Conservation (phyloP, 2,888 invertebrate genomes). For the Trachelus troglodyta region DNA sequence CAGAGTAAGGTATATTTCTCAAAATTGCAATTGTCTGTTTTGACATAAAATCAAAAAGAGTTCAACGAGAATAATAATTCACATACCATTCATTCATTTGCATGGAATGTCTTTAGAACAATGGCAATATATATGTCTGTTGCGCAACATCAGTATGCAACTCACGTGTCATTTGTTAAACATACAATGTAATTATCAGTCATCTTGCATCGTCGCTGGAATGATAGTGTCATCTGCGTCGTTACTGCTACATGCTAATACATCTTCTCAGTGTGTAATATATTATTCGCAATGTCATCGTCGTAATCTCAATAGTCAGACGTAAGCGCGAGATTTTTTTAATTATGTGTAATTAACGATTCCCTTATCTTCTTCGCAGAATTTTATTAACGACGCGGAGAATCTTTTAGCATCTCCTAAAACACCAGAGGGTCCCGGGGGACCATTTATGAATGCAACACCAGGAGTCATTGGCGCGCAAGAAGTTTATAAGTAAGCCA, state of each 20-base stretch:
- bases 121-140: not conserved
- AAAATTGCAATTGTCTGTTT: not conserved
- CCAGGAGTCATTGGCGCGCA: constrained; percentile 98
- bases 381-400: constrained; percentile 84
- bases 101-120: not conserved
- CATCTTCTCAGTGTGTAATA: constrained; percentile 11
- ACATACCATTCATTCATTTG: not conserved
- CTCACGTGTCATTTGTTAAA: constrained; percentile 41
- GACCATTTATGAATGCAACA: constrained; percentile 73
- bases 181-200: constrained; percentile 11
- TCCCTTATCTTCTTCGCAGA: constrained; percentile 67
- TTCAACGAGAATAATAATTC: constrained; percentile 18
- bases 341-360: not conserved
- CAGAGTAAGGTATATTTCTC: constrained; percentile 51
- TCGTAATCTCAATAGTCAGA: constrained; percentile 3
- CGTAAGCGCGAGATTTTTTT: not conserved
- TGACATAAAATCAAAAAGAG: constrained; percentile 18
- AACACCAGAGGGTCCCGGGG: constrained; percentile 73
- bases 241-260: constrained; percentile 2
- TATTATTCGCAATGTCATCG: constrained; percentile 7
- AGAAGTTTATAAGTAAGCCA: constrained; percentile 88
- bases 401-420: constrained; percentile 81
- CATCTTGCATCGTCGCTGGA: constrained; percentile 5
- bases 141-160: not conserved
- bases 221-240: constrained; percentile 5